These are phyloP conservation scores for Zalophus californianus DNA, from an alignment of 2,797 vertebrate species.

Conservation along the genomic window DNA sequence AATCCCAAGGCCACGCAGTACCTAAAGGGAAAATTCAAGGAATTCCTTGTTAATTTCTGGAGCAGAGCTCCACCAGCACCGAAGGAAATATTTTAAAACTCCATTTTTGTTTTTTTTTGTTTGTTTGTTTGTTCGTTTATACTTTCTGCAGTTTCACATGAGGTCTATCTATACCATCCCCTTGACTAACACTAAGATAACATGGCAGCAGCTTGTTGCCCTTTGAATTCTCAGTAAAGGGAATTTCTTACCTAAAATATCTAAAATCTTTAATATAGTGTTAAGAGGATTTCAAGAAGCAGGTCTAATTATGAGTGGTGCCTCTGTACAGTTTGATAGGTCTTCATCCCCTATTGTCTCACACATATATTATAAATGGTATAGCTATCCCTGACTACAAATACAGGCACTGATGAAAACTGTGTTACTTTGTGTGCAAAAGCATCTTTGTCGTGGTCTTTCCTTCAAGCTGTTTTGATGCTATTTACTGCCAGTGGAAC, in stretches of 20 bases:
- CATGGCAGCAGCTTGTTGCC: conserved; percentile 93
- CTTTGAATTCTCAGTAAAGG: conserved; percentile 91
- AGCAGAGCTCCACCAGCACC: conserved; percentile 93
- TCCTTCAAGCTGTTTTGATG: conserved; percentile 95
- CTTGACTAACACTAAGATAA: conserved; percentile 94
- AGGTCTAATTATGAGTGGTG: conserved; percentile 92
- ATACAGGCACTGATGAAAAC: conserved; percentile 94
- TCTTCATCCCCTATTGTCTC: conserved; percentile 91
- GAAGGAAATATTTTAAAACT: conserved; percentile 95
- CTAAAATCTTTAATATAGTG: conserved; percentile 92
- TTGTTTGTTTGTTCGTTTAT: conserved; percentile 90
- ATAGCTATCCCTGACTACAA: conserved; percentile 94
- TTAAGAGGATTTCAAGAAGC: conserved; percentile 95
- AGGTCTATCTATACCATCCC: conserved; percentile 93
- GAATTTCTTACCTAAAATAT: conserved; percentile 81
- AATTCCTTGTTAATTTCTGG: conserved; percentile 94
- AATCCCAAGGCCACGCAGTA: conserved; percentile 94
- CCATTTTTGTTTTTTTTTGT: conserved; percentile 85
- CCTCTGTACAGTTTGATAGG: conserved; percentile 91
- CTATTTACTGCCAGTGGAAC: conserved; percentile 95
- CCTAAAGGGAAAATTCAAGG: conserved; percentile 96
- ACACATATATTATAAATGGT: background rate
- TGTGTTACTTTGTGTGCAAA: conserved; percentile 94
- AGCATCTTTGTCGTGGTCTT: conserved; percentile 95
- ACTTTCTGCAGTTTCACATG: conserved; percentile 95